Conservation (phyloP, 2,113 vertebrate species). For the Microtus richardsoni region DNA sequence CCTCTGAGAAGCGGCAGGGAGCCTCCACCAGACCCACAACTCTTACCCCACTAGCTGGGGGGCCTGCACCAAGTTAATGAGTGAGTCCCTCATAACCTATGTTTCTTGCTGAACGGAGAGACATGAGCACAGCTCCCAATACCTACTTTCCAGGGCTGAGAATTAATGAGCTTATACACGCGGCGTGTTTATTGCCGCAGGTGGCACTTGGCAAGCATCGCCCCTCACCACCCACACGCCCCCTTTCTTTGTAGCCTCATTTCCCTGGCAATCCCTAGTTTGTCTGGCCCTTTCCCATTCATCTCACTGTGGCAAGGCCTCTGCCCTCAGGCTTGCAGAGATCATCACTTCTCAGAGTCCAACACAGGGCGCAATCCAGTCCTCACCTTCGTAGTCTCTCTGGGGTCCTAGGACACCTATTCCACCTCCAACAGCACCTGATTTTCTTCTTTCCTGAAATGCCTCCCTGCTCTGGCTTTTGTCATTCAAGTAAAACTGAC, state of each 20-base stretch:
- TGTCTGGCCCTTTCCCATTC: neutral
- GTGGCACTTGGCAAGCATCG: neutral
- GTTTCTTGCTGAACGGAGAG: neutral
- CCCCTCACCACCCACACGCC: neutral
- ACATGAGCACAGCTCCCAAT: neutral
- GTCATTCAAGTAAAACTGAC: neutral
- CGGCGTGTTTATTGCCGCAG: accelerated
- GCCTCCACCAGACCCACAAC: neutral
- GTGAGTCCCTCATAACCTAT: neutral
- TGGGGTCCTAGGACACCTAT: neutral
- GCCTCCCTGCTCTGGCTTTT: neutral
- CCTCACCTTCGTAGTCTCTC: neutral
- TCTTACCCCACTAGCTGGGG: too few relatives aligned
- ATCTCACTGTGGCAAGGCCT: too few relatives aligned
- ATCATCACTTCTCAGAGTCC: neutral
- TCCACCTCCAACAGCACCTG: neutral
- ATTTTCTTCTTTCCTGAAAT: accelerated
- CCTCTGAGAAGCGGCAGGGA: neutral
- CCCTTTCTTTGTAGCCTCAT: neutral
- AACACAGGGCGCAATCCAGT: accelerated
- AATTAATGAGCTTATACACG: neutral
- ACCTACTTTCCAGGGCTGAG: neutral
- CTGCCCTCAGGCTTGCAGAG: neutral
- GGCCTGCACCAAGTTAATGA: neutral
- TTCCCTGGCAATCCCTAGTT: neutral